phyloP scores from a whole-genome alignment of 2,797 vertebrate species.

The Saxicola maurus region DNA sequence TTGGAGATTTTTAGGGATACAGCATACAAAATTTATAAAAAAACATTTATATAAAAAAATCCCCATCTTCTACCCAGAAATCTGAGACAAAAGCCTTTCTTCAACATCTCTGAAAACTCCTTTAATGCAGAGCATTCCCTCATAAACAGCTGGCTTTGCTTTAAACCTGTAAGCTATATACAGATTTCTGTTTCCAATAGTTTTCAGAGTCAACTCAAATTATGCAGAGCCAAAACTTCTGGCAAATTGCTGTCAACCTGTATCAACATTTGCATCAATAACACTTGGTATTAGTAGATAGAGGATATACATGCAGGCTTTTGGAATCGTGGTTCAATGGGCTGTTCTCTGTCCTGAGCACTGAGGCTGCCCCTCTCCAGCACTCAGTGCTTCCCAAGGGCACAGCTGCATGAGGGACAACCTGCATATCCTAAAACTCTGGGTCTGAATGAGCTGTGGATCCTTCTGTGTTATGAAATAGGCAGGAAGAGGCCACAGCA shows the following conservation, averaged over 20 bases:
- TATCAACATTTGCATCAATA: not conserved
- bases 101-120: not conserved
- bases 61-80: not conserved
- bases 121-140: not conserved
- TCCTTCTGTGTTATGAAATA: not conserved
- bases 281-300: not conserved
- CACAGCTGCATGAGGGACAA: not conserved
- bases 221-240: not conserved
- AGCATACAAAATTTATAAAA: not conserved
- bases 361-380: not conserved
- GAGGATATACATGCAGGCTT: not conserved
- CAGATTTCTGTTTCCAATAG: not conserved
- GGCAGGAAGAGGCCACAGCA: not conserved
- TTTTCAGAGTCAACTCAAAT: slow-evolving; percentile 1
- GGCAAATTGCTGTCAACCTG: not conserved
- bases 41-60: not conserved
- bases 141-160: not conserved
- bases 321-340: not conserved
- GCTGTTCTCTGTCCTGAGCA: not conserved
- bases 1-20: not conserved
- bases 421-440: not conserved
- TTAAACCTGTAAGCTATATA: not conserved
- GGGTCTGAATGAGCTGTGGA: not conserved
- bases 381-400: not conserved
- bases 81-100: not conserved